Conservation (phyloP, 2,113 vertebrate species). For the Dolichotis patagonum region DNA sequence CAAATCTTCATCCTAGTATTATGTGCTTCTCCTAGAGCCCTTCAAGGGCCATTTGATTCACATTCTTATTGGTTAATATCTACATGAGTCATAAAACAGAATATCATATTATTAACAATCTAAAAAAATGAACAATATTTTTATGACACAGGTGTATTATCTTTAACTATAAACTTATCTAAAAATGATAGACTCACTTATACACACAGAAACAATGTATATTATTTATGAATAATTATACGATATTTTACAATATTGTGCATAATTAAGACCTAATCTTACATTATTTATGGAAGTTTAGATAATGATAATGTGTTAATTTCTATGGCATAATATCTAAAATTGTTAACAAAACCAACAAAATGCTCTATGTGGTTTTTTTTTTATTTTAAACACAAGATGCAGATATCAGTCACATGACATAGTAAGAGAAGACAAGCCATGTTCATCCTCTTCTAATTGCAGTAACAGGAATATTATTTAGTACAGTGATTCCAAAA, state of each 20-base stretch:
- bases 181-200: not conserved
- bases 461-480: not conserved
- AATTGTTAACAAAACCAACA: not conserved
- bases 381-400: not conserved
- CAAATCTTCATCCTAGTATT: not conserved
- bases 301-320: not conserved
- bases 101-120: not conserved
- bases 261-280: not conserved
- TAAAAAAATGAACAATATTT: not conserved
- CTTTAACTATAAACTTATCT: not conserved
- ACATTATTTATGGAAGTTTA: not conserved
- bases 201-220: too few species aligned
- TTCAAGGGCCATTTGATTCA: not conserved
- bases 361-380: too few species aligned
- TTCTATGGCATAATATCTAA: not conserved
- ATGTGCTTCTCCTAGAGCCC: too few species aligned
- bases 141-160: not conserved
- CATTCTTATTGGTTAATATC: not conserved
- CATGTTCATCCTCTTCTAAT: not conserved
- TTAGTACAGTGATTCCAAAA: not conserved
- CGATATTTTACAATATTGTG: not conserved
- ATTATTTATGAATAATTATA: not conserved
- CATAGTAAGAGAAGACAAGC: not conserved
- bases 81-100: not conserved
- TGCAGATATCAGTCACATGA: not conserved